Evolutionary conservation across 2,797 vertebrate species (phyloP), one percentile per base, ranked within the genome.

Genomic region (Argyrosomus regius): DNA sequence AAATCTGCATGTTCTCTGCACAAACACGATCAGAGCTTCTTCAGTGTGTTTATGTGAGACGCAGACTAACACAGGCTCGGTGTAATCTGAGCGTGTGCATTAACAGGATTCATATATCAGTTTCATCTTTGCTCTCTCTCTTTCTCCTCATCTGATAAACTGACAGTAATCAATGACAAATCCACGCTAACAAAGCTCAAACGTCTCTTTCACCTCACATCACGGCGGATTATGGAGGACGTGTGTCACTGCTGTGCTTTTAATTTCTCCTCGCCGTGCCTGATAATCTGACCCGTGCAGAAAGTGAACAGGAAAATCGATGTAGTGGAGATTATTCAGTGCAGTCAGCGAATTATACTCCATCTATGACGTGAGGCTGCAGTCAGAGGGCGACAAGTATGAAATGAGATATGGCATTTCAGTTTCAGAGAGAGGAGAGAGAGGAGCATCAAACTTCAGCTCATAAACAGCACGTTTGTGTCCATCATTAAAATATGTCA

Each of bases 161-260:
- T 4, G 31, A 60, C 52, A 59, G 46, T 77, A 84, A 94, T 92
- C 85, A 87, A 75, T 89, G 87, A 86, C 83, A 72, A 68, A 87
- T 76, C 73, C 50, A 64, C 74, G 63, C 57, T 45, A 76, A 72
- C 74, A 73, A 69, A 35, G 63, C 31, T 31, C 31, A 31, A 31
- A 31, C 31, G 54, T 77, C 46, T 88, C 48, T 80, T 54, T 72
- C 48, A 71, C 83, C 75, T 83, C 82, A 82, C 60, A 84, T 84
- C 89, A 77, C 43, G 82, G 77, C 61, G 80, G 87, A 90, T 92
- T 89, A 94, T 89, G 78, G 81, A 12, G 75, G 75, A 49, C 72
- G 39, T 22, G 75, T 81, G 81, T 90, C 83, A 82, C 72, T 53
- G 79, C 78, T 83, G 78, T 64, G 78, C 84, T 92, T 92, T 91